Evolutionary conservation across 2,888 invertebrate genomes (phyloP).

Genomic region (Dynastes tityus): DNA sequence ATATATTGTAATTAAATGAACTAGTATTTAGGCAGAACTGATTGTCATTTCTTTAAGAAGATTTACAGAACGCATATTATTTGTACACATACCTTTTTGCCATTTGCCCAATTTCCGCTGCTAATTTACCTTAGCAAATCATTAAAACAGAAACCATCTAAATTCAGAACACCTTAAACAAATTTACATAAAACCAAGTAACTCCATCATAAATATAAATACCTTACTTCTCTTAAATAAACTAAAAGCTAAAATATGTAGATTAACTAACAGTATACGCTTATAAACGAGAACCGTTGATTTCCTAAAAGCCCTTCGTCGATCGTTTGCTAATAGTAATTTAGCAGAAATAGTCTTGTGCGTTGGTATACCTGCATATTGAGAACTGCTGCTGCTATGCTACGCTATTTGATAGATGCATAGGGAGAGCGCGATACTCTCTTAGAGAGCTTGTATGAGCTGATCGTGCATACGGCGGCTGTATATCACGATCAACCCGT

Average conservation of each 20-base stretch:
- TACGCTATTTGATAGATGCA: conserved; percentile 44
- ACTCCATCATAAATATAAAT: not conserved
- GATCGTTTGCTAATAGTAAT: conserved; percentile 1
- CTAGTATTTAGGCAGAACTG: too few species aligned
- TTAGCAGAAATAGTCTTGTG: conserved; percentile 37
- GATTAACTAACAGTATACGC: not conserved
- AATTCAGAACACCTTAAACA: conserved; percentile 6
- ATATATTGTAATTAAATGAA: too few species aligned
- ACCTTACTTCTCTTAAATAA: conserved; percentile 1
- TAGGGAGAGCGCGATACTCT: conserved; percentile 30
- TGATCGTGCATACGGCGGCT: not conserved
- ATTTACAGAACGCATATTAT: not conserved
- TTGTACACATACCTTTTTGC: conserved; percentile 16
- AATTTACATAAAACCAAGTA: conserved; percentile 1
- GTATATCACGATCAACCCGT: conserved; percentile 8
- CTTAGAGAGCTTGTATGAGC: conserved; percentile 36
- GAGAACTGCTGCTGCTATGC: conserved; percentile 41
- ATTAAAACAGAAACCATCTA: conserved; percentile 6
- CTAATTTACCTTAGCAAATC: conserved; percentile 29
- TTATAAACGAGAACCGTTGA: not conserved
- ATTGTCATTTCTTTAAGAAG: not conserved
- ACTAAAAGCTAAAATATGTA: not conserved
- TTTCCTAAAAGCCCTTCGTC: not conserved
- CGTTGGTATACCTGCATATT: conserved; percentile 38
- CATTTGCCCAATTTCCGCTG: conserved; percentile 33